These are phyloP conservation scores for Rhadinocentrus ornatus DNA, from an alignment of 2,797 vertebrate species.

Conservation along the genomic window DNA sequence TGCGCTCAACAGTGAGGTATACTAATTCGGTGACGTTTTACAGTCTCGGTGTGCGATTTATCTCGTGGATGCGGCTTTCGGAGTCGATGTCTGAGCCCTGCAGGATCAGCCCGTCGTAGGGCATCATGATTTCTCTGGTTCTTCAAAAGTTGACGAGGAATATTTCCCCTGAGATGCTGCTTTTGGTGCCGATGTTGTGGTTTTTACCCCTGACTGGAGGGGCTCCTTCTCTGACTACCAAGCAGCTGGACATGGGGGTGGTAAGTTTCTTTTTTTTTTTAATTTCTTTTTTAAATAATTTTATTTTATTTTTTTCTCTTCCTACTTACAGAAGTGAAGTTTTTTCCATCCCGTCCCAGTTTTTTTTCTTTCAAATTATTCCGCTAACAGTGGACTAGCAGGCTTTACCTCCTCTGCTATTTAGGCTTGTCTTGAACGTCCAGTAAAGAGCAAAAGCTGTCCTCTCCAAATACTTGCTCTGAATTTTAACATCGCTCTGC, in stretches of 20 bases:
- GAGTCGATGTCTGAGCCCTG: conserved; percentile 66
- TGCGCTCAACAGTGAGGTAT: conserved; percentile 78
- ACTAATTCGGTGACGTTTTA: conserved; percentile 20
- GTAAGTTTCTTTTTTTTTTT: conserved; percentile 66
- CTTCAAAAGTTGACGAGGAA: conserved; percentile 71
- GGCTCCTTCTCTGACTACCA: conserved; percentile 76
- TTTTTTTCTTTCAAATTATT: not conserved
- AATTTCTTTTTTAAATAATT: no score
- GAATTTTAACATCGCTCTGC: conserved; percentile 71
- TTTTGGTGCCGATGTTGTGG: conserved; percentile 74
- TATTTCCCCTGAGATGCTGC: conserved; percentile 69
- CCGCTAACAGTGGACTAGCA: conserved; percentile 12
- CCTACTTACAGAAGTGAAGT: conserved; percentile 20
- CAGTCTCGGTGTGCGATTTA: conserved; percentile 40
- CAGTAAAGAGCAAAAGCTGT: conserved; percentile 44
- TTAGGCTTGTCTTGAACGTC: conserved; percentile 25
- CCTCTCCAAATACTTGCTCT: conserved; percentile 59
- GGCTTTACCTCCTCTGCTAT: conserved; percentile 21
- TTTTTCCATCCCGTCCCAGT: conserved; percentile 4
- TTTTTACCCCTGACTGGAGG: conserved; percentile 70
- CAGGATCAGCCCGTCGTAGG: conserved; percentile 69
- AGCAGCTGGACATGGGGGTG: conserved; percentile 83
- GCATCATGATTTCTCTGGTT: conserved; percentile 58
- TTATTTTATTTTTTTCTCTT: not conserved
- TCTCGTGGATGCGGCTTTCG: conserved; percentile 69